Percentiles rank a stretch among this genome's conserved stretches.
phyloP scores from a whole-genome alignment of 2,113 vertebrate genomes.

The Cathartes aura region DNA sequence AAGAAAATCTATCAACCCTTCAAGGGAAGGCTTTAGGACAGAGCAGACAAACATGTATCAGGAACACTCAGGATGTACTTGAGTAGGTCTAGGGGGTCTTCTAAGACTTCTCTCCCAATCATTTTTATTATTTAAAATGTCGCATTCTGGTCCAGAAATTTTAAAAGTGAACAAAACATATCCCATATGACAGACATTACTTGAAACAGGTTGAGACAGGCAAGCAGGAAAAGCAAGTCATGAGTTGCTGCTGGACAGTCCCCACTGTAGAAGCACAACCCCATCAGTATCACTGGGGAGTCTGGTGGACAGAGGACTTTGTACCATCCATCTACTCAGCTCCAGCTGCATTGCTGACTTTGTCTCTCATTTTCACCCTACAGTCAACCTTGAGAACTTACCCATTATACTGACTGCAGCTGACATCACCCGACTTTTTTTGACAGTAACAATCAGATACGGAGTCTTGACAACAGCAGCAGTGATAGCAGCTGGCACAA shows the following conservation, averaged over 20 bases:
- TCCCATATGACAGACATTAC: neutral
- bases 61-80: neutral
- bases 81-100: neutral
- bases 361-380: neutral
- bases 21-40: neutral
- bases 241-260: neutral
- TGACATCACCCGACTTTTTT: neutral
- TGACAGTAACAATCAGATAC: conserved; percentile 6
- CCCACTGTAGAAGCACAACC: neutral
- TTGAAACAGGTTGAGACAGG: neutral
- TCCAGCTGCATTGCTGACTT: neutral
- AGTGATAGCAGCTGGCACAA: neutral
- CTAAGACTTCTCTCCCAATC: neutral
- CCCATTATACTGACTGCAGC: neutral
- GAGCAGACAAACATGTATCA: neutral
- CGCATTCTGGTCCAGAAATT: neutral
- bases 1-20: neutral
- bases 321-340: neutral
- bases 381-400: neutral
- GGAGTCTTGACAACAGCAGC: conserved; percentile 23
- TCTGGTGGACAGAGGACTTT: neutral
- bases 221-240: neutral
- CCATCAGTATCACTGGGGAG: neutral
- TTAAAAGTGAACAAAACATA: neutral
- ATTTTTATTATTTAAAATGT: neutral